These are phyloP conservation scores for Forficula auricularia DNA, from an alignment of 1,140 invertebrate species.

Conservation along the genomic window DNA sequence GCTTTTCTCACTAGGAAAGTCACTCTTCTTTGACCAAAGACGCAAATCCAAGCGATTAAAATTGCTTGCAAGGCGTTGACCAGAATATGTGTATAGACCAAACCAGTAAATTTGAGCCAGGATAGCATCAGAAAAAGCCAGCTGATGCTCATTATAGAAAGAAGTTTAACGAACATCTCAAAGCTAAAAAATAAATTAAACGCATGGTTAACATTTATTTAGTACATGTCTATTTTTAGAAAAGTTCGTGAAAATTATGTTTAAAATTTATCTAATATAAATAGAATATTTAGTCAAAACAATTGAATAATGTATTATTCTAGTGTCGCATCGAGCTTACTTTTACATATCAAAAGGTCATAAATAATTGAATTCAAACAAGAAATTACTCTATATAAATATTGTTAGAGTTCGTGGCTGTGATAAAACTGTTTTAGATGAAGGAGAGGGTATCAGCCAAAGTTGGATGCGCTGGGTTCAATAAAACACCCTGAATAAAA, in stretches of 20 bases:
- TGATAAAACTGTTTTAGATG: no score
- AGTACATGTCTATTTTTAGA: not conserved
- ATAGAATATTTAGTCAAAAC: no score
- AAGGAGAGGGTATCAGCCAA: no score
- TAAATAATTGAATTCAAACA: no score
- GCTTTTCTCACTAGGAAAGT: slow-evolving; percentile 56
- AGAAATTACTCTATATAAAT: no score
- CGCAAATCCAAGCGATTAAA: slow-evolving; percentile 54
- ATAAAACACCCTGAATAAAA: no score
- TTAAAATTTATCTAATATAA: no score
- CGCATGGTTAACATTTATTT: not conserved
- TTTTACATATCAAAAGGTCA: no score
- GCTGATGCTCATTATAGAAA: slow-evolving; percentile 46
- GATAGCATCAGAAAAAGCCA: slow-evolving; percentile 59
- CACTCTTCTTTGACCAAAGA: slow-evolving; percentile 55
- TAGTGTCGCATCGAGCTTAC: no score
- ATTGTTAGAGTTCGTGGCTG: no score
- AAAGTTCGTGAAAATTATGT: not conserved
- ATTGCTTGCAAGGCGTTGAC: slow-evolving; percentile 53
- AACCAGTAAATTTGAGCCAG: slow-evolving; percentile 45
- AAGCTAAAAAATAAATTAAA: slow-evolving; percentile 39
- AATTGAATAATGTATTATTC: no score
- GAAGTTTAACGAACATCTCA: slow-evolving; percentile 54
- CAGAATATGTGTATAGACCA: slow-evolving; percentile 53
- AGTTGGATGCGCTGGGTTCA: no score